Conservation (phyloP, 2,113 vertebrate genomes). For the Hystrix cristata region DNA sequence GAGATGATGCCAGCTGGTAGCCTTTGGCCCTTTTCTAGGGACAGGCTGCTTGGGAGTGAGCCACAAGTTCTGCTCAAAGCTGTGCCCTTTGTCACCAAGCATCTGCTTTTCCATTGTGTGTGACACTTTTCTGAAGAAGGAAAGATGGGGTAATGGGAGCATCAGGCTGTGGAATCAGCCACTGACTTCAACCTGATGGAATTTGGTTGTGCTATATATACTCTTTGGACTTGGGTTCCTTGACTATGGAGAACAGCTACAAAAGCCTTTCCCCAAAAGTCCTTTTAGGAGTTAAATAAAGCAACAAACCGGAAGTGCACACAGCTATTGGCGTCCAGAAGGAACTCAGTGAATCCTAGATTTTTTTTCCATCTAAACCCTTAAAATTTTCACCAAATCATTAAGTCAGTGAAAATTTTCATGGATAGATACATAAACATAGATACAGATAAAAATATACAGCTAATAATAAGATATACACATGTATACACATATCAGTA, state of each 20-base stretch:
- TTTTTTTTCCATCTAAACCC: background rate
- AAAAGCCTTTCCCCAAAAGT: background rate
- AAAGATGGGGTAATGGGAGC: background rate
- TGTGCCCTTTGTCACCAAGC: accelerated
- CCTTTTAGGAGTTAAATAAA: background rate
- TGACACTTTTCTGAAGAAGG: background rate
- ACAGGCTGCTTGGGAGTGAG: background rate
- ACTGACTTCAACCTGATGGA: background rate
- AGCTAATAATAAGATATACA: background rate
- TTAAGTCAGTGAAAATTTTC: background rate
- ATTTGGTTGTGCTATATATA: background rate
- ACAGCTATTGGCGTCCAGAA: background rate
- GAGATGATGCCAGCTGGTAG: background rate
- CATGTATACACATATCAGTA: background rate
- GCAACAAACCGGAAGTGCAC: background rate
- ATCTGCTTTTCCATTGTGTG: background rate
- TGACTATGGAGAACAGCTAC: background rate
- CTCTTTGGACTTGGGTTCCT: background rate
- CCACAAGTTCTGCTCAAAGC: background rate
- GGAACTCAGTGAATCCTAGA: background rate
- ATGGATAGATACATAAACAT: background rate
- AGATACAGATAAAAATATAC: background rate
- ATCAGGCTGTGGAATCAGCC: background rate
- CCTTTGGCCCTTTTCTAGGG: background rate
- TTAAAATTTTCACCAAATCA: background rate